Evolutionary conservation across 2,888 invertebrate species (phyloP).

Genomic region (Trichacis sp.): DNA sequence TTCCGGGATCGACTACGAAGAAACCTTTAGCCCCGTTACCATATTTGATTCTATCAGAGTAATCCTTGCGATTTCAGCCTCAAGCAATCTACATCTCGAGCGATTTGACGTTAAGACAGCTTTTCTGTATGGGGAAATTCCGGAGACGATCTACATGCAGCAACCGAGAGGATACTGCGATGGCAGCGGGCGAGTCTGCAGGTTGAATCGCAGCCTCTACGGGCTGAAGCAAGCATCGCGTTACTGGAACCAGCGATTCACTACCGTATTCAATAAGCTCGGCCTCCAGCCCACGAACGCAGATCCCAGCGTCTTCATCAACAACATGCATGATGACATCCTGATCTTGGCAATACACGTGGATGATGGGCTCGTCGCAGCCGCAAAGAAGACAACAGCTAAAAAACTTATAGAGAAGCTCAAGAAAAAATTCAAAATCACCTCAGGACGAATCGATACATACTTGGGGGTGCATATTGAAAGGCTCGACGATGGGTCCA

Average conservation of each 20-base stretch:
- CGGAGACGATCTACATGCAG: constrained; percentile 54
- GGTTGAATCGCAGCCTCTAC: constrained; percentile 54
- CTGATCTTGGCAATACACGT: constrained; percentile 28
- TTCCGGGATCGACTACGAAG: constrained; percentile 50
- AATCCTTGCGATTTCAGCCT: constrained; percentile 46
- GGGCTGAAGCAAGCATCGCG: constrained; percentile 59
- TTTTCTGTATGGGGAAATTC: constrained; percentile 51
- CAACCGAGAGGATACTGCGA: constrained; percentile 57
- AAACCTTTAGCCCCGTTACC: constrained; percentile 55
- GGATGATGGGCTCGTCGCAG: constrained; percentile 35
- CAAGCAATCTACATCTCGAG: constrained; percentile 36
- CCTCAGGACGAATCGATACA: constrained; percentile 22
- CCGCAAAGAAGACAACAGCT: constrained; percentile 5
- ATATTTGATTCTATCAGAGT: constrained; percentile 46
- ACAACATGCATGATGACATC: background rate
- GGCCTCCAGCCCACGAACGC: constrained; percentile 45
- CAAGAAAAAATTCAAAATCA: constrained; percentile 16
- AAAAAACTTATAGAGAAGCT: constrained; percentile 13
- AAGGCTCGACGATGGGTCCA: constrained; percentile 21
- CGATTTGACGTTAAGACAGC: constrained; percentile 59
- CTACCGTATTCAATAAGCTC: constrained; percentile 43
- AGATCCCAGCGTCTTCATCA: constrained; percentile 53
- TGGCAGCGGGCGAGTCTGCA: constrained; percentile 50
- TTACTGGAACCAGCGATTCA: constrained; percentile 58
- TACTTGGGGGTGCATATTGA: constrained; percentile 43